phyloP scores from a whole-genome alignment of 1,140 invertebrate species.

The Apis cerana region DNA sequence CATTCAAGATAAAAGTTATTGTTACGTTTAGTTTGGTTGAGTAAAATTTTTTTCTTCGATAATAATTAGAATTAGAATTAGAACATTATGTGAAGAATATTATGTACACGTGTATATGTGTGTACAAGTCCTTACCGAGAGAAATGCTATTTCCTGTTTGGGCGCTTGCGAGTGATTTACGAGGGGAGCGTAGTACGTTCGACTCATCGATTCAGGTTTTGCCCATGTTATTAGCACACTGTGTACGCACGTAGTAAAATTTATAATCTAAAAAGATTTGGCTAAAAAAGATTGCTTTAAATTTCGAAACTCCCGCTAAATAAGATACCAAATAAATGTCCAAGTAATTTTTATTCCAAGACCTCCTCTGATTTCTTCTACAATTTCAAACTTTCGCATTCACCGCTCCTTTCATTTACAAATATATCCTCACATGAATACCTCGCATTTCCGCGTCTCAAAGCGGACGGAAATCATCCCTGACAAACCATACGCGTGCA shows the following conservation, averaged over 20 bases:
- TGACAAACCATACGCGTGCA: neutral
- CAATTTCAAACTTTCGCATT: neutral
- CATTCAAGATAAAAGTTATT: too few species aligned
- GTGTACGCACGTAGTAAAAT: neutral
- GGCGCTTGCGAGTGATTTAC: slow-evolving; percentile 11
- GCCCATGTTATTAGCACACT: neutral
- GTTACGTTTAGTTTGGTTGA: too few species aligned
- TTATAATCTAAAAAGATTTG: neutral
- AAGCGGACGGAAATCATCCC: neutral
- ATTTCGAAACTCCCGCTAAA: neutral
- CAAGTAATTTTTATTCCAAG: too few species aligned
- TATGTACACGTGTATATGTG: neutral
- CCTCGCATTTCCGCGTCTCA: neutral
- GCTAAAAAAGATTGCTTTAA: neutral
- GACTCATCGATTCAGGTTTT: slow-evolving; percentile 15
- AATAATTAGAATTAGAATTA: too few species aligned
- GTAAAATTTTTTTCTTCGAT: neutral
- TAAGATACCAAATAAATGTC: too few species aligned
- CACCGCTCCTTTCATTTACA: neutral
- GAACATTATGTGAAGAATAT: neutral
- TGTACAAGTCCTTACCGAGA: neutral
- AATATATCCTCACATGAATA: slow-evolving; percentile 1
- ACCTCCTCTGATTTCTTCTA: too few species aligned
- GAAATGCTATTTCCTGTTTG: slow-evolving; percentile 24
- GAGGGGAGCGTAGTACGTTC: slow-evolving; percentile 1